Base-by-base conservation (phyloP, 1,140 invertebrate species). In the Cyrtorhinus lividipennis region DNA sequence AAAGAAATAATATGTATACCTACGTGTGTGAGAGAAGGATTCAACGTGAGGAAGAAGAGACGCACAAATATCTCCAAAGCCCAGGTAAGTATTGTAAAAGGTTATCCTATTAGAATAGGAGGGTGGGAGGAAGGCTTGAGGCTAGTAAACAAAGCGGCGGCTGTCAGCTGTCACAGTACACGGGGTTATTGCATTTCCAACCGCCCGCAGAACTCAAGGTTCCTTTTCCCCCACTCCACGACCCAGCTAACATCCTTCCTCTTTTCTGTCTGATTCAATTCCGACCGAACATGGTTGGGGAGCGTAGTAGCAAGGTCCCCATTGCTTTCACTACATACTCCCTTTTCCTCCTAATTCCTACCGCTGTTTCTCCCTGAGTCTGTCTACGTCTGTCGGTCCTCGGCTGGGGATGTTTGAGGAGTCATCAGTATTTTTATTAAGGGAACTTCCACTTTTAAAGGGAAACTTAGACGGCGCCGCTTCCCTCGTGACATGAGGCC, bases 131-230 rank as follows among this genome's bases (percentile, higher is more conserved):
- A 53, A 53, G 48, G 48, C 48, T 53, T 8, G 48, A 53, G 48
- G 48, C 48, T 53, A 53, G 48, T 53, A 53, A 53, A 53, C 48
- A 53, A 53, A 53, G 48, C 48, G 48, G 48, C 48, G 48, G 48
- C 48, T 53, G 48, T 53, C 48, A 53, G 48, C 48, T 53, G 48
- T 53, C 48, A 53, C 48, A 53, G 48, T 53, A 53, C 48, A 53
- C 10, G 48, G 48, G 48, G 48, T 53, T 53, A 53, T 53, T 53
- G 48, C 48, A 53, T 53, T 53, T 53, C 48, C 48, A 20, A 53
- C 48, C 48, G 48, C 48, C 48, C 48, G 48, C 48, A 53, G 48
- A 53, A 53, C 48, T 53, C 48, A 5, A 22, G 20, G 8, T 10
- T 20, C 48, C 48, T 20, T 3, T 38, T 38, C 30, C 15, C 30